Base-by-base conservation (phyloP, 2,113 vertebrate genomes). In the Cepphus grylle region DNA sequence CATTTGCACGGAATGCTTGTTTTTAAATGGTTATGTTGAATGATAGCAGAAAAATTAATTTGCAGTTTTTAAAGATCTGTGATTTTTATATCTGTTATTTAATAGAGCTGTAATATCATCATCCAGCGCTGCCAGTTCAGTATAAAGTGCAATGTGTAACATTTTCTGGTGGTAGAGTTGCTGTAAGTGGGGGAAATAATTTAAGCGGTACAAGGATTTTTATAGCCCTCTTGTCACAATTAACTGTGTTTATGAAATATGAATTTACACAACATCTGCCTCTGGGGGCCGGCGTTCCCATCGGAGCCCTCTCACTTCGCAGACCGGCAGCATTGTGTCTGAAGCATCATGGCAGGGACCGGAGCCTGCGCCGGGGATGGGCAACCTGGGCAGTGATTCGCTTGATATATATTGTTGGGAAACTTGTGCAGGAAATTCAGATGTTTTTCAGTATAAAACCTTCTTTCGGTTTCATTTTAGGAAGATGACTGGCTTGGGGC, bases 121-220 rank as follows among this genome's bases (percentile, higher is more conserved):
- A 16, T 56, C 2, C 11, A 84, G 61, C 0, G 1, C 69, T 88
- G 81, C 78, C 70, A 66, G 76, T 88, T 90, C 82, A 19, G 67
- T 72, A 21, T 67, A 13, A 86, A 88, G 91, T 85, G 67, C 72
- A 62, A 13, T 3, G 22, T 38, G 82, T 27, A 90, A 66, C 53
- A 2, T 93, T 90, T 92, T 84, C 72, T 83, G 67, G 20, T 81
- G 81, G 38, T 38, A 42, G 82, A 88, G 86, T 84, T 92, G 65
- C 90, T 96, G 76, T 86, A 69, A 95, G 76, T 65, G 76, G 92
- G 92, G 89, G 82, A 90, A 93, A 96, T 96, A 94, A 93, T 93
- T 84, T 93, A 82, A 93, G 78, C 5, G 0, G 72, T 93, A 91
- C 84, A 62, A 86, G 93, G 88, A 76, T 81, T 94, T 97, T 96